Evolutionary conservation across 2,113 vertebrate species (phyloP).

Genomic region (Cynoglossus semilaevis): DNA sequence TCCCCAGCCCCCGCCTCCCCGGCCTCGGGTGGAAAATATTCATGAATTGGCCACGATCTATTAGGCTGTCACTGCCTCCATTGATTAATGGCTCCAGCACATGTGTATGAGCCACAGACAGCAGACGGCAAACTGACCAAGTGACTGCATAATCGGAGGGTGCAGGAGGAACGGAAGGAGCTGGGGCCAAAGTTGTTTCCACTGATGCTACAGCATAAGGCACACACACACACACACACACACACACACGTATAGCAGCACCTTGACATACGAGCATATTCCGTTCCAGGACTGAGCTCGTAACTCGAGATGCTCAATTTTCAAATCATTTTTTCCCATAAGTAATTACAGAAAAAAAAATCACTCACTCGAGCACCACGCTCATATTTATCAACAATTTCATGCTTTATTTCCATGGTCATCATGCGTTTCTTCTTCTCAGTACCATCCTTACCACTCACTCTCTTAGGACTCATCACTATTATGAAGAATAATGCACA

Average conservation of each 20-base stretch:
- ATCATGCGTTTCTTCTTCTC: too few species aligned
- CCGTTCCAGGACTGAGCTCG: slow-evolving; percentile 44
- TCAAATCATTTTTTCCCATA: too few species aligned
- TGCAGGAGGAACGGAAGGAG: slow-evolving; percentile 10
- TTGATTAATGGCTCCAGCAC: slow-evolving; percentile 74
- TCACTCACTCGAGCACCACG: too few species aligned
- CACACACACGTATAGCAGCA: slow-evolving; percentile 27
- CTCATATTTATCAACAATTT: too few species aligned
- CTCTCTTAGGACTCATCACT: too few species aligned
- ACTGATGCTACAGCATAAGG: slow-evolving; percentile 32
- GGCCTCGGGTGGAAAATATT: slow-evolving; percentile 69
- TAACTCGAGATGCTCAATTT: too few species aligned
- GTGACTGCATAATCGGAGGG: slow-evolving; percentile 18
- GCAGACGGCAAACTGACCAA: slow-evolving; percentile 40
- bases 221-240: slow-evolving; percentile 7
- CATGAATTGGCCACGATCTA: slow-evolving; percentile 72
- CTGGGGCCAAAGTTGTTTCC: slow-evolving; percentile 36
- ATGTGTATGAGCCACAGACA: slow-evolving; percentile 53
- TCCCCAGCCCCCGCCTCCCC: slow-evolving; percentile 39
- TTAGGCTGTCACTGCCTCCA: slow-evolving; percentile 69
- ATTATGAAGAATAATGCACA: slow-evolving; percentile 10
- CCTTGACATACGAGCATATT: slow-evolving; percentile 48
- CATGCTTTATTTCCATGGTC: too few species aligned
- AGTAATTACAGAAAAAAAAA: too few species aligned
- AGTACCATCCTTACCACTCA: too few species aligned